Evolutionary conservation across 2,888 invertebrate genomes (phyloP), one percentile per base, ranked within the genome.

Genomic region (Catocala nupta): DNA sequence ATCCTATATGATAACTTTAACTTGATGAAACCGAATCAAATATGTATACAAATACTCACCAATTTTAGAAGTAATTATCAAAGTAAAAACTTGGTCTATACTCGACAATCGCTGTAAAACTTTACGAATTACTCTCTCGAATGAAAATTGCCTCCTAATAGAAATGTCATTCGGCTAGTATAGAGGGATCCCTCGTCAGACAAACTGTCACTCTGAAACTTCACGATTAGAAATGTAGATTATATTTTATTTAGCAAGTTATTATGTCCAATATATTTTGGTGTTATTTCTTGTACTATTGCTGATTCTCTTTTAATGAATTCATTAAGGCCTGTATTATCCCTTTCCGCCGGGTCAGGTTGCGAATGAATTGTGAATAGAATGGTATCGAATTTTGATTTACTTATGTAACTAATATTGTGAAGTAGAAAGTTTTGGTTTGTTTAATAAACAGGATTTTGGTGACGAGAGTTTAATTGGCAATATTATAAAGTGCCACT

Each of bases 81-180:
- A 70, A 65, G 61, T 68, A 58, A 59, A 72, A 73, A 65, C 63
- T 70, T 61, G 43, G 42, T 57, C 51, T 60, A 34, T 59, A 59
- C 65, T 65, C 63, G 63, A 53, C 69, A 63, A 67, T 67, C 59
- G 65, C 44, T 55, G 43, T 25, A 55, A 58, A 75, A 75, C 61
- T 73, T 70, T 25, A 50, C 50, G 60, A 69, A 75, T 59, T 67
- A 65, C 58, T 47, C 59, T 56, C 33, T 51, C 16, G 52, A 62
- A 70, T 64, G 73, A 71, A 73, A 73, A 77, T 77, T 75, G 70
- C 52, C 68, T 63, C 44, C 62, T 73, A 77, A 77, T 77, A 77
- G 78, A 77, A 77, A 77, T 55, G 78, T 71, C 73, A 77, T 43
- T 64, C 50, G 50, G 34, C 56, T 48, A 59, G 58, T 69, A 63